phyloP scores from a whole-genome alignment of 2,113 vertebrate genomes.

The Neolamprologus brichardi region DNA sequence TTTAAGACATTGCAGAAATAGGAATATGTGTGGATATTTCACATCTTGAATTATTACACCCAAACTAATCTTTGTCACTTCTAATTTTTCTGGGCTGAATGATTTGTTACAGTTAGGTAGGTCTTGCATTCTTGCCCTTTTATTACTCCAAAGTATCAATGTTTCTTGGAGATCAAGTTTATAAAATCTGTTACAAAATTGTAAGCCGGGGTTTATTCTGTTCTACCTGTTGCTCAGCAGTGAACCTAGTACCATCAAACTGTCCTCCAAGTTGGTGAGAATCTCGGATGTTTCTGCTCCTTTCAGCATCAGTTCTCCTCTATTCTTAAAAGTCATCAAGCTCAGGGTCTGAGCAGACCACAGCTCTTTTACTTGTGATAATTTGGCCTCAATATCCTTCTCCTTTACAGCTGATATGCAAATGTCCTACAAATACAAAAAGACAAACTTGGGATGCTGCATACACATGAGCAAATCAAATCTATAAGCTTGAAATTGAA shows the following conservation, averaged over 20 bases:
- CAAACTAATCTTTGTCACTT: background rate
- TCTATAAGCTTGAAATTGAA: background rate
- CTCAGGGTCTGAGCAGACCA: constrained; percentile 12
- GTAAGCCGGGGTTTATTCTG: background rate
- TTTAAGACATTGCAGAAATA: background rate
- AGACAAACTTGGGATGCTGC: background rate
- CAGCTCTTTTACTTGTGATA: constrained; percentile 21
- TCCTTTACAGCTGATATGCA: constrained; percentile 44
- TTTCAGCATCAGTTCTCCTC: constrained; percentile 41
- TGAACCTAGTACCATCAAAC: constrained; percentile 36
- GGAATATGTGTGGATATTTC: background rate
- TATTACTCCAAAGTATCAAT: background rate
- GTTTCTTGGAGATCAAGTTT: rapidly evolving
- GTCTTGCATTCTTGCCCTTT: background rate
- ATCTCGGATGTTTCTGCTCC: constrained; percentile 10
- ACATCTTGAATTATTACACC: background rate
- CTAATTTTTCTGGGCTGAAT: background rate
- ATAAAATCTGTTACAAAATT: background rate
- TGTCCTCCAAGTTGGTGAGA: constrained; percentile 29
- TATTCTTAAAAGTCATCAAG: constrained; percentile 19
- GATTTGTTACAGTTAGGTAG: background rate
- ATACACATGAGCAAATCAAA: background rate
- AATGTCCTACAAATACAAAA: constrained; percentile 23
- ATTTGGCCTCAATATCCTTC: constrained; percentile 40
- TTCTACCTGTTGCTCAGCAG: constrained; percentile 41